phyloP scores from a whole-genome alignment of 2,888 invertebrate genomes.

The Carcina quercana region DNA sequence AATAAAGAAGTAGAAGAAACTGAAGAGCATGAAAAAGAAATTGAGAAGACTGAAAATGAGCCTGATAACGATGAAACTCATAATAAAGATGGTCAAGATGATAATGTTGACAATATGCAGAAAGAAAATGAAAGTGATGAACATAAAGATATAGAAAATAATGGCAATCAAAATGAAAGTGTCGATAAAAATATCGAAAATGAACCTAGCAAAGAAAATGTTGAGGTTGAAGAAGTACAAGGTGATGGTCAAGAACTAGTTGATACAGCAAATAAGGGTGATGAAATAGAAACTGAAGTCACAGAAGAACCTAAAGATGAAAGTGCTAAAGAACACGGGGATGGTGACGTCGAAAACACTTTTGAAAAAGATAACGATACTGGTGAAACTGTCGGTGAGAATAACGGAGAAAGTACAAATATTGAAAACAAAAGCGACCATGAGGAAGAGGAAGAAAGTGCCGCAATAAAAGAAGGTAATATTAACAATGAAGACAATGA shows the following conservation, averaged over 20 bases:
- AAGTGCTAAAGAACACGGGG: constrained; percentile 17
- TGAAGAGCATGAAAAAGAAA: constrained; percentile 4
- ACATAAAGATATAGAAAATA: constrained; percentile 8
- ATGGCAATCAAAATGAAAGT: constrained; percentile 10
- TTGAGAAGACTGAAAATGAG: constrained; percentile 4
- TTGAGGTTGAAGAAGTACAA: neutral
- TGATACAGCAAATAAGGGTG: constrained; percentile 14
- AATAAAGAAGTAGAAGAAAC: neutral
- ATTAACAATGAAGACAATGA: constrained; percentile 51
- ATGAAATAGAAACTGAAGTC: constrained; percentile 12
- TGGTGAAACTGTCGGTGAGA: constrained; percentile 6
- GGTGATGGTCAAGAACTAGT: constrained; percentile 18
- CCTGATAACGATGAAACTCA: neutral
- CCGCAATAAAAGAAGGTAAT: constrained; percentile 53
- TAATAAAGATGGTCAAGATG: neutral
- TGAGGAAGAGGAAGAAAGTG: constrained; percentile 18
- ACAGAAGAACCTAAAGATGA: constrained; percentile 16
- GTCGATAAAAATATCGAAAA: constrained; percentile 11
- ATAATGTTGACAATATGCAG: constrained; percentile 15
- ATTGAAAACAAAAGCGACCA: constrained; percentile 7
- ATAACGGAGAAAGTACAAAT: constrained; percentile 2
- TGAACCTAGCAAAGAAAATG: constrained; percentile 9
- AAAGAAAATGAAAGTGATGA: constrained; percentile 9
- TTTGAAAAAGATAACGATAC: constrained; percentile 2
- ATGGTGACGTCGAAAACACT: constrained; percentile 9